phyloP scores from a whole-genome alignment of 1,140 invertebrate genomes.

The Pristionchus pacificus region DNA sequence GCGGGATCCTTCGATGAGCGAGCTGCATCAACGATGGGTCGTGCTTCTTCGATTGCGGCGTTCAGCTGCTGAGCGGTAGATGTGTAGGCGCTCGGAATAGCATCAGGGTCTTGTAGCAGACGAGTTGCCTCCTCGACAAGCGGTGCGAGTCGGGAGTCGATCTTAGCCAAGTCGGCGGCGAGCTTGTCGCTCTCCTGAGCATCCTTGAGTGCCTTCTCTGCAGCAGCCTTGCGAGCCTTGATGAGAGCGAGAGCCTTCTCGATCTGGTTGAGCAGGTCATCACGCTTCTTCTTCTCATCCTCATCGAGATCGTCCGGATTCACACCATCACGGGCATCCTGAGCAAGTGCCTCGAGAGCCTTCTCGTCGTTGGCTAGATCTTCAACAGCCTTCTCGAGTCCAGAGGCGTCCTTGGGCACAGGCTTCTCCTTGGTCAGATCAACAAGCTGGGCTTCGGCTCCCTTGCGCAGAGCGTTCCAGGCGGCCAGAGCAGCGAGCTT shows the following conservation, averaged over 20 bases:
- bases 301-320: slow-evolving; percentile 13
- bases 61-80: slow-evolving; percentile 27
- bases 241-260: slow-evolving; percentile 8
- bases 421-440: slow-evolving; percentile 1
- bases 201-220: slow-evolving; percentile 32
- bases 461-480: slow-evolving; percentile 30
- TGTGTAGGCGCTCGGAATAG: slow-evolving; percentile 36
- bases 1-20: slow-evolving; percentile 18
- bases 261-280: slow-evolving; percentile 9
- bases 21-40: slow-evolving; percentile 15
- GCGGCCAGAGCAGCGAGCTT: slow-evolving; percentile 42
- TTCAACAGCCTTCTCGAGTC: slow-evolving; percentile 9
- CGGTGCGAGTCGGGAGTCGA: slow-evolving; percentile 24
- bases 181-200: slow-evolving; percentile 17
- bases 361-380: slow-evolving; percentile 10
- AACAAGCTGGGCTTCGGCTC: slow-evolving; percentile 21
- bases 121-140: slow-evolving; percentile 35
- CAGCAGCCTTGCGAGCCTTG: slow-evolving; percentile 11
- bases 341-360: slow-evolving; percentile 4
- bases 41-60: slow-evolving; percentile 16
- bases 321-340: background rate
- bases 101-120: slow-evolving; percentile 36
- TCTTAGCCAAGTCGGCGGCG: too few relatives aligned
- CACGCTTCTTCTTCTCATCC: background rate
- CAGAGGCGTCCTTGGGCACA: background rate